Evolutionary conservation across 2,888 invertebrate species (phyloP), one percentile per base, ranked within the genome.

Genomic region (Synanthedon myopaeformis): DNA sequence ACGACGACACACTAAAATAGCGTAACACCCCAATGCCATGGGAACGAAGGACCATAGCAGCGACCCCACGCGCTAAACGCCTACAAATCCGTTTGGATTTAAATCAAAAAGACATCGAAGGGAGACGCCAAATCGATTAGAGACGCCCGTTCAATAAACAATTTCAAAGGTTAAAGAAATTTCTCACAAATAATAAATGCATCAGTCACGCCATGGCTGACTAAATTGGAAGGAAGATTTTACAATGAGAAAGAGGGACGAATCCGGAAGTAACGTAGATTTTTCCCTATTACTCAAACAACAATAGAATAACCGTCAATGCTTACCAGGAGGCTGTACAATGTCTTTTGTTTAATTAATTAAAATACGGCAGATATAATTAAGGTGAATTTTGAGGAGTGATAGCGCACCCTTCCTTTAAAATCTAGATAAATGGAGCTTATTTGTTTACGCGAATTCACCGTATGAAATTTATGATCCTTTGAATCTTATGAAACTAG

Each of bases 1-100:
- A 64, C 71, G 79, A 79, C 80, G 78, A 80, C 78, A 69, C 74
- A 82, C 83, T 79, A 82, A 86, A 86, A 86, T 86, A 86, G 86
- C 86, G 82, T 82, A 79, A 76, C 86, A 82, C 85, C 84, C 85
- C 76, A 76, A 76, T 67, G 62, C 70, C 84, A 83, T 86, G 86
- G 83, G 85, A 86, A 86, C 82, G 65, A 63, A 63, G 63, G 66
- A 63, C 69, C 67, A 59, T 57, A 59, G 54, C 65, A 59, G 54
- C 66, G 57, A 66, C 66, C 70, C 70, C 74, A 42, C 70, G 62
- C 69, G 78, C 78, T 82, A 82, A 82, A 83, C 78, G 77, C 72
- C 77, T 78, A 82, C 85, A 82, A 84, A 84, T 83, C 79, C 76
- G 75, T 69, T 70, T 65, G 67, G 63, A 67, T 66, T 69, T 73